Base-by-base conservation (phyloP, 2,113 vertebrate species). In the Gasterosteus aculeatus region DNA sequence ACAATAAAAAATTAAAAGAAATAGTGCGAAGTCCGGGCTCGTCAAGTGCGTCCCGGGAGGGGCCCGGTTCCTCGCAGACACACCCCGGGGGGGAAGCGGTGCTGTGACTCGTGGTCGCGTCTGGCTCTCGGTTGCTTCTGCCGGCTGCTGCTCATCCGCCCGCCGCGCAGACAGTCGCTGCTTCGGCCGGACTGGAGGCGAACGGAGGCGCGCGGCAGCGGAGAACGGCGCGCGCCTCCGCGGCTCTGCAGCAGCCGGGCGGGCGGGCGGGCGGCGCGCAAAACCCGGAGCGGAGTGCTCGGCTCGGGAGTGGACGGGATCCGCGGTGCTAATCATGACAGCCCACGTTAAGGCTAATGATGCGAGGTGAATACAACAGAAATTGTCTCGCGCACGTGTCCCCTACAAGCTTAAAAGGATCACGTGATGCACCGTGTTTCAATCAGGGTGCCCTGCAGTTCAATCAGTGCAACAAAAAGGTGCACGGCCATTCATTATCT, bases 171-270 rank as follows among this genome's bases (percentile, higher is more conserved):
- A 73, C 90, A 85, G 88, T 76, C 83, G 72, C 81, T 85, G 87
- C 84, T 85, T 4, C 74, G 84, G 86, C 80, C 88, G 80, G 89
- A 91, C 88, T 85, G 86, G 83, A 90, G 77, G 84, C 87, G 75
- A 85, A 87, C 81, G 64, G 84, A 64, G 84, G 88, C 22, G 84
- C 83, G 82, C 33, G 5, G 33, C 33, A 82, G 67, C 71, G 88
- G 78, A 8, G 70, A 78, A 80, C 89, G 80, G 88, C 78, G 89
- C 89, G 81, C 84, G 80, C 91, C 87, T 90, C 86, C 85, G 81
- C 87, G 82, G 84, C 90, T 90, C 91, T 90, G 93, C 93, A 92
- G 91, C 92, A 92, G 92, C 92, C 90, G 91, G 90, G 33, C 1
- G 33, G 33, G 3, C 86, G 77, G 57, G 47, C 49, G 29, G 63